These are phyloP conservation scores for Periophthalmus modestus DNA, from an alignment of 2,113 vertebrate genomes.

Conservation along the genomic window DNA sequence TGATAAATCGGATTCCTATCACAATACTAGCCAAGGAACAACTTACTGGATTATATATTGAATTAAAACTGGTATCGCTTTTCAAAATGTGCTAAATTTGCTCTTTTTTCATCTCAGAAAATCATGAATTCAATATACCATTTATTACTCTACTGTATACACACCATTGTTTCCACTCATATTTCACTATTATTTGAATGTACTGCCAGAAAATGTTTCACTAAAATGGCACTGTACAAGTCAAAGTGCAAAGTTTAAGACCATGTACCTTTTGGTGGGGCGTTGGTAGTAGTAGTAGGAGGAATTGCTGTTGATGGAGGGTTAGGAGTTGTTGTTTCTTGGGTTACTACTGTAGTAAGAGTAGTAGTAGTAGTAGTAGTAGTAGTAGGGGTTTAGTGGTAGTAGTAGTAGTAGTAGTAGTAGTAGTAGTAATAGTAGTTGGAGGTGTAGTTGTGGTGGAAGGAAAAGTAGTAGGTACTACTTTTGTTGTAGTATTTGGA, in stretches of 20 bases:
- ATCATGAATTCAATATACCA: too few species aligned
- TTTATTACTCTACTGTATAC: too few species aligned
- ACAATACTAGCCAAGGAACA: too few species aligned
- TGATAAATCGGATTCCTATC: background rate
- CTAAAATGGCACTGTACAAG: background rate
- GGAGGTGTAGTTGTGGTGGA: background rate
- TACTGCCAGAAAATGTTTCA: too few species aligned
- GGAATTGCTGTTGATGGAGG: background rate
- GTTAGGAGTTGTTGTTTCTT: background rate
- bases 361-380: background rate
- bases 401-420: background rate
- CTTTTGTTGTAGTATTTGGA: background rate
- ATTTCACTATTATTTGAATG: too few species aligned
- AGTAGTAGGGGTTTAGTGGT: background rate
- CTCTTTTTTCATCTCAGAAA: too few species aligned
- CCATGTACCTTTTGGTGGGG: background rate
- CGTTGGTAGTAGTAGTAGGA: background rate
- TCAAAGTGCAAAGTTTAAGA: background rate
- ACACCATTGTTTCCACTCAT: too few species aligned
- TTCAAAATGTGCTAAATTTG: too few species aligned
- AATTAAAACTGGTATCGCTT: too few species aligned
- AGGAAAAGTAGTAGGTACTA: background rate
- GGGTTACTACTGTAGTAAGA: background rate
- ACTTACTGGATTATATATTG: too few species aligned
- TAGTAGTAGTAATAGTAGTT: background rate